A percentile compares a stretch with the other conserved stretches of the same genome.
phyloP scores from a whole-genome alignment of 2,888 invertebrate species.

The Lithodes maja region DNA sequence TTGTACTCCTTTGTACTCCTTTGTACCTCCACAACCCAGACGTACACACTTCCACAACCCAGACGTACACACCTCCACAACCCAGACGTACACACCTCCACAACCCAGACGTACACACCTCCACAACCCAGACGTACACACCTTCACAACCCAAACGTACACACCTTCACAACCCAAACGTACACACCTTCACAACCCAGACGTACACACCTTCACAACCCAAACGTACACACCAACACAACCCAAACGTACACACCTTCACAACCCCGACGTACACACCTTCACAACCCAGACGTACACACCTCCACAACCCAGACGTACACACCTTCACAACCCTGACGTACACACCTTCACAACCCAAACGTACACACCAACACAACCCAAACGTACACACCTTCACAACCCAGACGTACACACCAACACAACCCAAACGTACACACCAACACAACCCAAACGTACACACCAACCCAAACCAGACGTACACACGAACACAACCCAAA shows the following conservation, averaged over 20 bases:
- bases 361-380: too few species aligned
- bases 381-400: too few species aligned
- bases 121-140: too few species aligned
- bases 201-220: slow-evolving; percentile 11
- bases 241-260: not conserved
- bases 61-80: slow-evolving; percentile 18
- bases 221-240: slow-evolving; percentile 26
- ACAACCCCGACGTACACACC: not conserved
- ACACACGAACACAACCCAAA: too few species aligned
- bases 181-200: slow-evolving; percentile 2
- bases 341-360: too few species aligned
- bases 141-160: not conserved
- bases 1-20: too few species aligned
- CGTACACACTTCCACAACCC: not conserved
- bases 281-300: slow-evolving; percentile 1
- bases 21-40: not conserved
- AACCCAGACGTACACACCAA: too few species aligned
- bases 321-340: too few species aligned
- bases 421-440: too few species aligned
- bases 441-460: too few species aligned
- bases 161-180: not conserved
- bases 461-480: too few species aligned
- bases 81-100: not conserved
- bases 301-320: not conserved
- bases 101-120: slow-evolving; percentile 3